Base-by-base conservation (phyloP, 2,888 invertebrate species). In the Crossocerus cetratus region DNA sequence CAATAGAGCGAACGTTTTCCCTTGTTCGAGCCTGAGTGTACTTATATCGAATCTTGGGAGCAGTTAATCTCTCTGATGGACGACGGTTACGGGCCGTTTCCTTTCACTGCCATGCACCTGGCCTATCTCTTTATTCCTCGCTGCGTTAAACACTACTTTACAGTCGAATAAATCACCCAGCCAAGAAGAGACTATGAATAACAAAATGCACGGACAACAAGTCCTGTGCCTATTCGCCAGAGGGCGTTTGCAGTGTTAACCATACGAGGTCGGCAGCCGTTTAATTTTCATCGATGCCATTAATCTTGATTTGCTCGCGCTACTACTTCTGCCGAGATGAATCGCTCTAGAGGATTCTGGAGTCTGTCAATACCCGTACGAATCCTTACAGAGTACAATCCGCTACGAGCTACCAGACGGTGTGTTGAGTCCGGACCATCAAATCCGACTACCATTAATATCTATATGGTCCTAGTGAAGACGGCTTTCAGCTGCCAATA, bases 11-110 rank as follows among this genome's bases (percentile, higher is more conserved):
- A n/a, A 5, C 22, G 54, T 62, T 58, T 68, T 59, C 56, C 43
- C 18, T 54, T 42, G n/a, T 32, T 32, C 13, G 42, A 5, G 32
- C 32, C 32, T 32, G 32, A 21, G 44, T 64, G 32, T 59, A 59
- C 45, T 64, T 64, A 63, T 18, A 16, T 45, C 22, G 49, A 66
- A 69, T 64, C 65, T 57, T 32, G 18, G 32, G n/a, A n/a, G 54
- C 69, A 76, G 66, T 74, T 69, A 75, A 76, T 76, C 70, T 75
- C 75, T 60, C 65, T 67, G 61, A 61, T 55, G 63, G 64, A 16
- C 53, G 32, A 18, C 58, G 49, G 11, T 55, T 21, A 21, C 45
- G 43, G 42, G 16, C 16, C 13, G 43, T 63, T 65, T 43, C 22
- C 20, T 54, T 58, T 16, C n/a, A 49, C 4, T 11, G 11, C 8